phyloP scores from a whole-genome alignment of 2,113 vertebrate species.

The Xyliphius kryptos region DNA sequence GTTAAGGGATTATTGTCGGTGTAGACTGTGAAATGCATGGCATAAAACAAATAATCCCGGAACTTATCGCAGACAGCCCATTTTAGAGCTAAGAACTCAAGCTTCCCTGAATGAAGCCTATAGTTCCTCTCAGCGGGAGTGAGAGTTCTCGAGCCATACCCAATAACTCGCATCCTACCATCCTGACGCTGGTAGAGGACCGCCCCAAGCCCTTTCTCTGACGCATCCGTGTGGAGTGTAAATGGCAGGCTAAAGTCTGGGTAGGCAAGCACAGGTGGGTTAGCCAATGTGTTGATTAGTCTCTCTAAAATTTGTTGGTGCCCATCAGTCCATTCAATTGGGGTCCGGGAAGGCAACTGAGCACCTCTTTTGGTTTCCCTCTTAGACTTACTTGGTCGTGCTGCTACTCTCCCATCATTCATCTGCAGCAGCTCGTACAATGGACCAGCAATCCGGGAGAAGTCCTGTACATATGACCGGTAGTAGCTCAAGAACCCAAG shows the following conservation, averaged over 20 bases:
- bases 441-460: neutral
- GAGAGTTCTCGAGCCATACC: neutral
- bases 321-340: neutral
- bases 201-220: neutral
- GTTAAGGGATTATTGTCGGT: constrained; percentile 1
- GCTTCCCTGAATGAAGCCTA: neutral
- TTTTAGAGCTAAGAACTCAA: neutral
- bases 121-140: neutral
- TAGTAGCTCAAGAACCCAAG: constrained; percentile 18
- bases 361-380: neutral
- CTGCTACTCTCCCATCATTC: neutral
- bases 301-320: neutral
- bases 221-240: neutral
- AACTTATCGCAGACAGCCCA: neutral
- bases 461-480: neutral
- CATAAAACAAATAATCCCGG: neutral
- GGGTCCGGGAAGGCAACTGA: constrained; percentile 3
- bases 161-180: neutral
- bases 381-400: neutral
- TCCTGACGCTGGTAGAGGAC: neutral
- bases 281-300: neutral
- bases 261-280: constrained; percentile 3
- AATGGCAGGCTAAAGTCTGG: constrained; percentile 1
- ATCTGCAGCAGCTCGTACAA: neutral
- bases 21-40: neutral